A percentile compares a stretch with the other conserved stretches of the same genome.
These are phyloP conservation scores for Apocheima hispidaria DNA, from an alignment of 2,888 invertebrate genomes.

Conservation along the genomic window DNA sequence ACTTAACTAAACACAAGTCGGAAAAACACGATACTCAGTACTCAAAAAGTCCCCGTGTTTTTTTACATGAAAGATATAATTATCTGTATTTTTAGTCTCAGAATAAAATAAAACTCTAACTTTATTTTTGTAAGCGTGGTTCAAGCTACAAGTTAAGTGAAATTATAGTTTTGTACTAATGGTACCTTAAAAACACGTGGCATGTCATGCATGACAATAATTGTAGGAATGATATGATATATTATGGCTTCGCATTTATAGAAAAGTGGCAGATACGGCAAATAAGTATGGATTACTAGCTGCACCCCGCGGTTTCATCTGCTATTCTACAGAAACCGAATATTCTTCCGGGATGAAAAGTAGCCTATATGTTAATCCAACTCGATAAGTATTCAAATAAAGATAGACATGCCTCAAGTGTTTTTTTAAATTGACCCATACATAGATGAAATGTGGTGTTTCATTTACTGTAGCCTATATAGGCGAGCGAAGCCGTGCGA, in stretches of 20 bases:
- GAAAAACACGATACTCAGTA: too few species aligned
- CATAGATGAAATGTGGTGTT: too few species aligned
- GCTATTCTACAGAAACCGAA: neutral
- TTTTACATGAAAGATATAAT: neutral
- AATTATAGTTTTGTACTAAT: conserved; percentile 27
- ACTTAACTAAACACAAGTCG: too few species aligned
- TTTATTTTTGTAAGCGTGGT: conserved; percentile 22
- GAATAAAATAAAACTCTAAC: neutral
- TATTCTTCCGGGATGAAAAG: too few species aligned
- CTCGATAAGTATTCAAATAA: too few species aligned
- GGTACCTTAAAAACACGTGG: conserved; percentile 3
- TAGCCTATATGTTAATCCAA: too few species aligned
- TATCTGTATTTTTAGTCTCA: neutral
- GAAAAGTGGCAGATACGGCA: neutral
- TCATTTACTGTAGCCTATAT: too few species aligned
- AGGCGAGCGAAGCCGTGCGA: too few species aligned
- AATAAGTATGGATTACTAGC: conserved; percentile 3
- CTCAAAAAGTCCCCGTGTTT: too few species aligned
- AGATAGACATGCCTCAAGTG: too few species aligned
- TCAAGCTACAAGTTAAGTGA: conserved; percentile 19
- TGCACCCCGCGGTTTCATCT: too few species aligned
- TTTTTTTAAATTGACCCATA: too few species aligned
- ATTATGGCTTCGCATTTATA: neutral
- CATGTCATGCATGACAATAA: conserved; percentile 1
- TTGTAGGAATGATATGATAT: conserved; percentile 7